Percentiles rank a stretch among this genome's conserved stretches.
phyloP scores from a whole-genome alignment of 2,797 vertebrate genomes.

The Sarcoramphus papa region DNA sequence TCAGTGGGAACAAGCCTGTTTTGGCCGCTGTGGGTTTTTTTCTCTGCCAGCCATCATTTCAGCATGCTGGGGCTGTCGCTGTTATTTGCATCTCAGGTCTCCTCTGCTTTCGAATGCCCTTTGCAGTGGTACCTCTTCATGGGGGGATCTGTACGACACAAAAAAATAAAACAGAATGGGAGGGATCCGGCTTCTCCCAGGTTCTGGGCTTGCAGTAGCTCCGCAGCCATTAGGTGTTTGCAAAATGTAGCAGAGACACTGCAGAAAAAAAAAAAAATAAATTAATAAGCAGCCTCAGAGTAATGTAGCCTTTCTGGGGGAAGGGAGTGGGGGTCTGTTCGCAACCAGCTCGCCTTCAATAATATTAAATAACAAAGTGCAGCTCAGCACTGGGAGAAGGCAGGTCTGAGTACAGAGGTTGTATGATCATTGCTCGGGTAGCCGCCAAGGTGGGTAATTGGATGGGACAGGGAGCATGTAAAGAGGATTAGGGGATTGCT shows the following conservation, averaged over 20 bases:
- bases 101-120: neutral
- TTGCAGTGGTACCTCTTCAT: neutral
- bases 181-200: neutral
- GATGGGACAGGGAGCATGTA: conserved; percentile 8
- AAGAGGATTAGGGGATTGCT: neutral
- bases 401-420: neutral
- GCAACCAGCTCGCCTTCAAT: neutral
- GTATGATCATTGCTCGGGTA: fast-evolving
- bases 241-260: neutral
- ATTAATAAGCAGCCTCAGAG: neutral
- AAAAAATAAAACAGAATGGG: neutral
- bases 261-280: neutral
- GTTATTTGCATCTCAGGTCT: neutral
- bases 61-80: neutral
- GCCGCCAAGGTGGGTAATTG: neutral
- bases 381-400: neutral
- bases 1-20: neutral
- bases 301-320: neutral
- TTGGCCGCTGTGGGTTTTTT: neutral
- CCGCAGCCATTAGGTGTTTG: conserved; percentile 23
- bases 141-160: neutral
- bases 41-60: neutral
- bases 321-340: neutral
- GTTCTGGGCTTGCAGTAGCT: neutral
- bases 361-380: neutral